Evolutionary conservation across 2,797 vertebrate species (phyloP).

Genomic region (Mareca penelope): DNA sequence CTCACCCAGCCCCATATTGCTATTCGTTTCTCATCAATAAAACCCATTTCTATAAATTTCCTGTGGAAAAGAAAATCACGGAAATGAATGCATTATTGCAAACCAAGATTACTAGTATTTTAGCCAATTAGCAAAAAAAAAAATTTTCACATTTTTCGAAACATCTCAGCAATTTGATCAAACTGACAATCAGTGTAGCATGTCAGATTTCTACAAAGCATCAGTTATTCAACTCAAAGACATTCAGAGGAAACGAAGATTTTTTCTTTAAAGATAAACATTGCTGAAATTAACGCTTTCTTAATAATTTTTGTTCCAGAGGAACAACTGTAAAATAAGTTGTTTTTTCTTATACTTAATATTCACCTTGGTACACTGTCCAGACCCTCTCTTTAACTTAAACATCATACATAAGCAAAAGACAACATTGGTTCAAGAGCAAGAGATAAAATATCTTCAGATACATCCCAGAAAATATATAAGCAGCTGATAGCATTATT

Average conservation of each 20-base stretch:
- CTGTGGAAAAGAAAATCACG: conserved; percentile 75
- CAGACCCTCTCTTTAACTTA: neutral
- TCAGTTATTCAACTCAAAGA: neutral
- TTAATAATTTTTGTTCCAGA: neutral
- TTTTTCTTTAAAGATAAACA: neutral
- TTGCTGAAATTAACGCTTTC: neutral
- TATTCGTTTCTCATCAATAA: conserved; percentile 84
- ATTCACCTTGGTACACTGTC: neutral
- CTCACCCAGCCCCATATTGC: conserved; percentile 88
- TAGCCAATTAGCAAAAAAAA: neutral
- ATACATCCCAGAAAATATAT: neutral
- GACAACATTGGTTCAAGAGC: neutral
- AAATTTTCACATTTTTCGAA: neutral
- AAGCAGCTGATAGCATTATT: neutral
- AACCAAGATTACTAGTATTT: neutral
- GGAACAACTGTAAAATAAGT: neutral
- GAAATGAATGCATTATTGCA: conserved; percentile 21
- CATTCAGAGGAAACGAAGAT: neutral
- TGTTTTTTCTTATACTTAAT: neutral
- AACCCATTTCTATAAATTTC: conserved; percentile 85
- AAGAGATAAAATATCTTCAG: neutral
- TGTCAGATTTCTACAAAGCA: neutral
- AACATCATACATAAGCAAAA: neutral
- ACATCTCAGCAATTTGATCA: neutral
- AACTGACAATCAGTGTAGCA: neutral